These are phyloP conservation scores for Cheilosia soror DNA, from an alignment of 2,888 invertebrate genomes.

Conservation along the genomic window DNA sequence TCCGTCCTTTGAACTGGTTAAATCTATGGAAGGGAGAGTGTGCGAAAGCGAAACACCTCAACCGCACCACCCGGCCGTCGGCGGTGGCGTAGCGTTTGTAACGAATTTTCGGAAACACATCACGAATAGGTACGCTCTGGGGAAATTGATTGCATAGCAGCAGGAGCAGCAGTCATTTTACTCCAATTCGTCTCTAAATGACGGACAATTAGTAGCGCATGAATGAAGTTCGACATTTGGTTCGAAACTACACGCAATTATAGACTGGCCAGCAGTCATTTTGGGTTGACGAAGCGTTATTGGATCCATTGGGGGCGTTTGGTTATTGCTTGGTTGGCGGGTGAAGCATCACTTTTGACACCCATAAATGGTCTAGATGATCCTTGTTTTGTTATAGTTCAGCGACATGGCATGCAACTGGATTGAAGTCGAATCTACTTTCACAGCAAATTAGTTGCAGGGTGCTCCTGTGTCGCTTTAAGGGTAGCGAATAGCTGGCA, in stretches of 20 bases:
- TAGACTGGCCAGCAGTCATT: constrained; percentile 48
- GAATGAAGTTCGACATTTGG: constrained; percentile 53
- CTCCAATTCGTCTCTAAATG: constrained; percentile 34
- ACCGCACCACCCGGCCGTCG: not conserved
- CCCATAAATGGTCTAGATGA: constrained; percentile 26
- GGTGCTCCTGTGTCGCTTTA: not conserved
- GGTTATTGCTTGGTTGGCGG: not conserved
- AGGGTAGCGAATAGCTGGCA: not conserved
- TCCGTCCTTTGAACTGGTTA: constrained; percentile 44
- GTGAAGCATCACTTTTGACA: constrained; percentile 44
- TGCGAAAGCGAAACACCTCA: not conserved
- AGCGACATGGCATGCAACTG: not conserved
- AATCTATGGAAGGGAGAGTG: not conserved
- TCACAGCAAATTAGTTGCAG: constrained; percentile 8
- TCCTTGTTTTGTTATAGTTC: not conserved
- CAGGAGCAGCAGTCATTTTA: constrained; percentile 19
- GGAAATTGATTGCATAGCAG: constrained; percentile 58
- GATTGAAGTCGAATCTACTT: constrained; percentile 3
- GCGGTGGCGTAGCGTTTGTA: not conserved
- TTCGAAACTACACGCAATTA: constrained; percentile 49
- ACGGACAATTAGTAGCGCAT: constrained; percentile 56
- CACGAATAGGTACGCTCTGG: constrained; percentile 26
- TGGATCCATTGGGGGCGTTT: constrained; percentile 10
- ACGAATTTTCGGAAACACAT: constrained; percentile 46
- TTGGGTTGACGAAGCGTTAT: constrained; percentile 42